Percentiles rank a stretch among this genome's conserved stretches.
Evolutionary conservation across 2,113 vertebrate genomes (phyloP).

Genomic region (Ovibos moschatus): DNA sequence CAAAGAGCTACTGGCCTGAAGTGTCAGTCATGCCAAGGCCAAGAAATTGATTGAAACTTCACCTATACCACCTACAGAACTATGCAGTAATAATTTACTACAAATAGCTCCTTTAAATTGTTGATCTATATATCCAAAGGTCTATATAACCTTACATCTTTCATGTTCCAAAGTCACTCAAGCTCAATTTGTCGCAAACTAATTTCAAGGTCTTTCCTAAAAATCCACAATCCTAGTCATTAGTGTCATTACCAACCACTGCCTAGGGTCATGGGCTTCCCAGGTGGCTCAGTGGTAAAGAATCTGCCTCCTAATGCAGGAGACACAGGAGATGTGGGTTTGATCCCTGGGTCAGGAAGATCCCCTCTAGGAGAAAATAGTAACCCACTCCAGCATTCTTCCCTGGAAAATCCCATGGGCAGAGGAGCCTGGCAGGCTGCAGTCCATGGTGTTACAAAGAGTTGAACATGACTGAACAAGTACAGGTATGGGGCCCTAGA

Average conservation of each 20-base stretch:
- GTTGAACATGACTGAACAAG: not conserved
- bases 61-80: not conserved
- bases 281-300: not conserved
- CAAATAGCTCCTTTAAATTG: not conserved
- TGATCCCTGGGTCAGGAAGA: not conserved
- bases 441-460: not conserved
- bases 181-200: not conserved
- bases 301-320: not conserved
- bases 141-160: not conserved
- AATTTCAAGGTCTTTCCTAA: not conserved
- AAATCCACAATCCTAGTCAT: not conserved
- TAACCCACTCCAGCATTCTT: not conserved
- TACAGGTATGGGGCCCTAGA: not conserved
- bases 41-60: not conserved
- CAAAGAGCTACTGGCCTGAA: not conserved
- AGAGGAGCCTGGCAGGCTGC: not conserved
- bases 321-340: not conserved
- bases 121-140: not conserved
- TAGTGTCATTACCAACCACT: not conserved
- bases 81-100: not conserved
- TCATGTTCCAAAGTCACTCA: not conserved
- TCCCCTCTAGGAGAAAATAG: not conserved
- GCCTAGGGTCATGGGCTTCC: not conserved
- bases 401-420: not conserved
- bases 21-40: not conserved